A percentile compares a stretch with the other conserved stretches of the same genome.
These are phyloP conservation scores for Hirtodrosophila alboralis DNA, from an alignment of 2,888 invertebrate genomes.

Conservation along the genomic window DNA sequence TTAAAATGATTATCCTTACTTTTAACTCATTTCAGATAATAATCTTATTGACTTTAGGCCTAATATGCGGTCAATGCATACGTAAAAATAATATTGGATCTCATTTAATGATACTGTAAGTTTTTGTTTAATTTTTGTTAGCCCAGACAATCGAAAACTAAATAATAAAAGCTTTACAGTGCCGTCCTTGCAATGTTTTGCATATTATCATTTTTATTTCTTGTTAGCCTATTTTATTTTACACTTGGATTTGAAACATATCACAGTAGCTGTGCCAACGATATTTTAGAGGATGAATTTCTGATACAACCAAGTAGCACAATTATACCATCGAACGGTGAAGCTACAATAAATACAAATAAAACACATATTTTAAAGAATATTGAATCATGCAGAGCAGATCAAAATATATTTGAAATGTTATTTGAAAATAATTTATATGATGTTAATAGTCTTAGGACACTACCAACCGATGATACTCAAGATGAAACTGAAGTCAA, in stretches of 20 bases:
- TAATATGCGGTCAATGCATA: slow-evolving; percentile 3
- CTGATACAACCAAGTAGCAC: too few species aligned
- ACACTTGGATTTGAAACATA: slow-evolving; percentile 88
- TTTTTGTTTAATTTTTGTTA: not conserved
- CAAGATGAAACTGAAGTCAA: not conserved
- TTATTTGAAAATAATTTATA: slow-evolving; percentile 4
- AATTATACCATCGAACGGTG: too few species aligned
- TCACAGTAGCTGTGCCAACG: slow-evolving; percentile 87
- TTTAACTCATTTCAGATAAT: slow-evolving; percentile 14
- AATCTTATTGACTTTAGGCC: not conserved
- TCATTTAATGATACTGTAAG: slow-evolving; percentile 14
- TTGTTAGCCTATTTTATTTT: slow-evolving; percentile 89
- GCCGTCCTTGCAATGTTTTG: slow-evolving; percentile 91
- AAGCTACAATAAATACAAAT: too few species aligned
- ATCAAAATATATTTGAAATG: slow-evolving; percentile 14
- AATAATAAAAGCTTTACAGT: slow-evolving; percentile 82
- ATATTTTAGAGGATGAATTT: too few species aligned
- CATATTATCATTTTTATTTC: slow-evolving; percentile 88
- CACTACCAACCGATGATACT: too few species aligned
- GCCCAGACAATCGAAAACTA: too few species aligned
- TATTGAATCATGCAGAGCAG: slow-evolving; percentile 69
- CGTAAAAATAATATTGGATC: slow-evolving; percentile 9
- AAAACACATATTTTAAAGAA: too few species aligned
- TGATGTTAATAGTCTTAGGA: not conserved
- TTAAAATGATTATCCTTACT: too few species aligned